phyloP scores from a whole-genome alignment of 1,140 invertebrate genomes.

The Acromyrmex charruanus region DNA sequence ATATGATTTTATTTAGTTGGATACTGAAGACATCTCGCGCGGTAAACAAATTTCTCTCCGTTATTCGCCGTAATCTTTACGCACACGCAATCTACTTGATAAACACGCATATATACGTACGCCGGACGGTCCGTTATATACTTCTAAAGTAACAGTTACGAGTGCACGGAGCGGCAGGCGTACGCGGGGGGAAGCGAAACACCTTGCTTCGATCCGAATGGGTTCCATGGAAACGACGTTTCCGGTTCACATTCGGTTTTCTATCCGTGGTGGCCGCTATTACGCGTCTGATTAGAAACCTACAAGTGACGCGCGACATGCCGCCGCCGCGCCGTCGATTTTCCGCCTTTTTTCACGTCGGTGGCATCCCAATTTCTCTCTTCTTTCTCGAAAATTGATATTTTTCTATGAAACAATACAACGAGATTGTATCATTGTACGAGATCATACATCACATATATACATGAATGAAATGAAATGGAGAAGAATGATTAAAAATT shows the following conservation, averaged over 20 bases:
- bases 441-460: neutral
- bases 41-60: slow-evolving; percentile 68
- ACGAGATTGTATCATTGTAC: neutral
- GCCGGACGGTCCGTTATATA: slow-evolving; percentile 72
- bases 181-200: slow-evolving; percentile 60
- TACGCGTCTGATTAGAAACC: slow-evolving; percentile 81
- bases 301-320: slow-evolving; percentile 34
- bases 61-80: slow-evolving; percentile 61
- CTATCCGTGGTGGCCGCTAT: slow-evolving; percentile 76
- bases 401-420: neutral
- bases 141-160: slow-evolving; percentile 80
- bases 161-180: slow-evolving; percentile 59
- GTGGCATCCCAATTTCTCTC: slow-evolving; percentile 19
- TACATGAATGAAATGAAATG: neutral
- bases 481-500: neutral
- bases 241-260: slow-evolving; percentile 82
- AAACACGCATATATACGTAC: slow-evolving; percentile 53
- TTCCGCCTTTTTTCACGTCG: slow-evolving; percentile 28
- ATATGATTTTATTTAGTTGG: neutral
- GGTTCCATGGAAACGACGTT: slow-evolving; percentile 81
- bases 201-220: slow-evolving; percentile 79
- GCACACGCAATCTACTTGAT: slow-evolving; percentile 67
- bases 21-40: neutral
- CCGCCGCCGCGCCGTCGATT: slow-evolving; percentile 3
- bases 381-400: slow-evolving; percentile 27